These are phyloP conservation scores for Entomyzon cyanotis DNA, from an alignment of 2,113 vertebrate species.

Conservation along the genomic window DNA sequence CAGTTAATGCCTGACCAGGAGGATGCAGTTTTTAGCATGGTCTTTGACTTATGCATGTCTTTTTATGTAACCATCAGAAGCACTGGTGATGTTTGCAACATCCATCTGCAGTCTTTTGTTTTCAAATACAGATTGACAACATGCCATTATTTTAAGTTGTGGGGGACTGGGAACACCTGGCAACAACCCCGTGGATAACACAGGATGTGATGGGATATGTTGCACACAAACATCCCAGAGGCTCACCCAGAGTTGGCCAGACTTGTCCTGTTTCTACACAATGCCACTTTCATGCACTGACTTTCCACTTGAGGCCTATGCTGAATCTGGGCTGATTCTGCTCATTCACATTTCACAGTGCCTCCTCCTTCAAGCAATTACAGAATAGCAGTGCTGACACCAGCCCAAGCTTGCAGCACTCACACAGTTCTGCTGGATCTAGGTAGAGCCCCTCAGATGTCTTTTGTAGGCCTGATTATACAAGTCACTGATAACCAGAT, in stretches of 20 bases:
- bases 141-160: neutral
- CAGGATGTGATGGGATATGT: neutral
- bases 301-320: neutral
- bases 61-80: neutral
- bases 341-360: neutral
- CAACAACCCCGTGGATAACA: neutral
- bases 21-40: neutral
- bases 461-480: neutral
- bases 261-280: neutral
- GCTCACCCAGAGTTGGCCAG: neutral
- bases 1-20: neutral
- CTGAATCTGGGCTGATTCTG: neutral
- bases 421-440: neutral
- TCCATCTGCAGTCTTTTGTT: neutral
- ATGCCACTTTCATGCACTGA: neutral
- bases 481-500: neutral
- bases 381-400: neutral
- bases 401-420: neutral
- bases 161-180: neutral
- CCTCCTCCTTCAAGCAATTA: neutral
- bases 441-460: neutral
- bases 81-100: neutral
- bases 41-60: neutral
- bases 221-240: neutral
- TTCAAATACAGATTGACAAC: neutral